Conservation (phyloP, 2,113 vertebrate genomes). For the Danio rerio region GRCz12tu NC_133180.1:17608501-17609000, state of each 20-base stretch:
- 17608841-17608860: slow-evolving; percentile 12
- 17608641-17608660: neutral
- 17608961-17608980: neutral
- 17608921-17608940: neutral
- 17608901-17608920: neutral
- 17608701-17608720: neutral
- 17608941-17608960: neutral
- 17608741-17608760: slow-evolving; percentile 6
- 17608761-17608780: neutral
- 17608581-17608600: neutral
- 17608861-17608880: slow-evolving; percentile 1
- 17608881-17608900: neutral
- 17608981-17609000: neutral
- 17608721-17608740: neutral
- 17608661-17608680: slow-evolving; percentile 2
- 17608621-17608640: neutral
- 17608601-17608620: slow-evolving; percentile 2
- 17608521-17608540: no score
- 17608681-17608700: neutral
- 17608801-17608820: neutral
- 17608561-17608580: neutral
- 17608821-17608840: neutral
- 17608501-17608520: no score
- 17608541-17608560: no score
- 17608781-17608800: neutral